A percentile compares a stretch with the other conserved stretches of the same genome.
Evolutionary conservation across 2,113 vertebrate genomes (phyloP).

Genomic region (Leucopternis melanops): DNA sequence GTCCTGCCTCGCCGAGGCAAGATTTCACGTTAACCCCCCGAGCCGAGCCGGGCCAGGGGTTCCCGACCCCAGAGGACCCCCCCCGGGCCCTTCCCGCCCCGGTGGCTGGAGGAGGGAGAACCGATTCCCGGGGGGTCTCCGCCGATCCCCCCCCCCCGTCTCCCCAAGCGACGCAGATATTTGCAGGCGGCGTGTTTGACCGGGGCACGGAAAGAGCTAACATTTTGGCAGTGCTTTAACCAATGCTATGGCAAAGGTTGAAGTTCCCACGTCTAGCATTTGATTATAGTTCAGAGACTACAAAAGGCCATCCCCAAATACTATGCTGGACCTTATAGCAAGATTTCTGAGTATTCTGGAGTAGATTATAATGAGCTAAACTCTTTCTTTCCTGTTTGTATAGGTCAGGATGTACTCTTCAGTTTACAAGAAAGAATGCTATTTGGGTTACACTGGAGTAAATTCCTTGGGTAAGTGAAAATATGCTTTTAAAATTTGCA

Average conservation of each 20-base stretch:
- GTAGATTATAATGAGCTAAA: background rate
- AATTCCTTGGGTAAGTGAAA: background rate
- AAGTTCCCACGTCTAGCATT: no score
- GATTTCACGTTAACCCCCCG: background rate
- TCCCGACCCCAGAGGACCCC: background rate
- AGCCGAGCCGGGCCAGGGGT: background rate
- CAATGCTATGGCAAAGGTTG: no score
- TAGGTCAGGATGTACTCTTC: background rate
- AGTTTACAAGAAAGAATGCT: background rate
- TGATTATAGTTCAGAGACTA: no score
- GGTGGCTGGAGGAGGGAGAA: background rate
- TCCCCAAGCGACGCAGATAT: background rate
- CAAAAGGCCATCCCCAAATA: no score
- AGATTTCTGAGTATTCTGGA: background rate
- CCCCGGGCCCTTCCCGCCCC: background rate
- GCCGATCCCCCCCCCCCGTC: background rate
- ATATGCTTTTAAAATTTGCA: background rate
- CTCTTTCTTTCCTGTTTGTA: background rate
- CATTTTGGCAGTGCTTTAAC: no score
- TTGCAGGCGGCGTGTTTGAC: background rate
- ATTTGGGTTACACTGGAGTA: background rate
- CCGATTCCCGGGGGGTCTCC: background rate
- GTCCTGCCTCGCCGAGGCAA: background rate
- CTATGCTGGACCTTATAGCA: background rate
- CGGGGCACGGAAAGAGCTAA: background rate